Base-by-base conservation (phyloP, 2,797 vertebrate genomes). In the Neosalanx taihuensis region DNA sequence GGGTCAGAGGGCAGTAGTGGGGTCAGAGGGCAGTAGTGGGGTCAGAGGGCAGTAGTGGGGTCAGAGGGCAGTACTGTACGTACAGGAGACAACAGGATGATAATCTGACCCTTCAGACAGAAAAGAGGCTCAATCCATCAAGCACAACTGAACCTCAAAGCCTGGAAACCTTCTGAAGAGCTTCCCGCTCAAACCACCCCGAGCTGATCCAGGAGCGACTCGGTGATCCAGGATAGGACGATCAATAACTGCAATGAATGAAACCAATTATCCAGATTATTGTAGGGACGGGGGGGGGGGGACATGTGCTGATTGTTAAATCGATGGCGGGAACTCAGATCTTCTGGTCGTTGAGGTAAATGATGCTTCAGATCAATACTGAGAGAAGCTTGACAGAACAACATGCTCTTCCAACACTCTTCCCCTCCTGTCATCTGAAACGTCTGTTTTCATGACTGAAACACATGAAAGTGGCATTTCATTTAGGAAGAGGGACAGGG, bases 221-320 rank as follows among this genome's bases (percentile, higher is more conserved):
- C 17, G 6, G 6, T 53, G 3, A 53, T 18, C 51, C 51, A 18
- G 4, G 12, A 41, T 68, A 84, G 64, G 23, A 64, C 60, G 60
- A 89, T 91, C 88, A 88, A 91, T 91, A 79, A 60, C 31, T 20
- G 53, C 58, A 68, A 71, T 73, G 72, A 23, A 23, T 56, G 63
- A 37, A 77, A 13, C 62, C 67, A 75, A 78, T 87, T 81, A 84
- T 71, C 65, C 73, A 59, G 69, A 80, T 79, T 80, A 67, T 80
- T 69, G 68, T 64, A 64, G 64, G 62, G 59, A 29, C 60, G 83
- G 67, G 75, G 72, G 70, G 78, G 76, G 75, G 49, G 57, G 69
- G 69, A 75, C 80, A 78, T 76, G 79, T 76, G 60, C 57, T 59
- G 46, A 18, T 20, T 73, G 72, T 71, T 51, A 26, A 64, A 78